These are phyloP conservation scores for Macrochelys suwanniensis DNA, from an alignment of 2,797 vertebrate genomes.

Conservation along the genomic window DNA sequence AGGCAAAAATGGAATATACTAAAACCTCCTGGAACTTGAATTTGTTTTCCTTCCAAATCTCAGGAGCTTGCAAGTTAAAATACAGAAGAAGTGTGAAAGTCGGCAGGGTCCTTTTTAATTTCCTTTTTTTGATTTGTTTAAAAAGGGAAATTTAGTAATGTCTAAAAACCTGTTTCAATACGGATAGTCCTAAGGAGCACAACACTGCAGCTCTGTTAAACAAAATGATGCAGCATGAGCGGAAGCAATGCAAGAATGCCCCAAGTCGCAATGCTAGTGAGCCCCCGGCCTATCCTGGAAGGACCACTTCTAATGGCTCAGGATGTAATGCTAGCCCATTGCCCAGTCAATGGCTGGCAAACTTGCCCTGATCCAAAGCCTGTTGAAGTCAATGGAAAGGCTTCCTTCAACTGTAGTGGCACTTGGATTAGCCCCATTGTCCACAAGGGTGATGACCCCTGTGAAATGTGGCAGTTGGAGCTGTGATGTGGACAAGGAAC, in stretches of 20 bases:
- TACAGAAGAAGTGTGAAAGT: background rate
- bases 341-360: background rate
- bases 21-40: background rate
- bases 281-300: background rate
- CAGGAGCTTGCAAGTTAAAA: background rate
- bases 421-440: background rate
- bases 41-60: background rate
- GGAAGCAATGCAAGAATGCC: background rate
- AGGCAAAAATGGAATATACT: slow-evolving; percentile 22
- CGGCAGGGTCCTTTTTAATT: background rate
- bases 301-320: background rate
- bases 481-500: background rate
- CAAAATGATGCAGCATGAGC: background rate
- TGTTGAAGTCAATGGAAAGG: background rate
- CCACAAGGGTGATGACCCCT: background rate
- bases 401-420: background rate
- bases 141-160: background rate
- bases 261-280: background rate
- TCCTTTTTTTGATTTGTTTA: background rate
- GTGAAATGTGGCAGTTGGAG: background rate
- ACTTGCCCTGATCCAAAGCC: background rate
- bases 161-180: background rate
- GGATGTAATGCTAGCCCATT: background rate
- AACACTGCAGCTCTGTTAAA: slow-evolving; percentile 9
- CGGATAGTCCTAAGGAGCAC: background rate